Evolutionary conservation across 2,888 invertebrate genomes (phyloP).

Genomic region (Melipona bicolor): DNA sequence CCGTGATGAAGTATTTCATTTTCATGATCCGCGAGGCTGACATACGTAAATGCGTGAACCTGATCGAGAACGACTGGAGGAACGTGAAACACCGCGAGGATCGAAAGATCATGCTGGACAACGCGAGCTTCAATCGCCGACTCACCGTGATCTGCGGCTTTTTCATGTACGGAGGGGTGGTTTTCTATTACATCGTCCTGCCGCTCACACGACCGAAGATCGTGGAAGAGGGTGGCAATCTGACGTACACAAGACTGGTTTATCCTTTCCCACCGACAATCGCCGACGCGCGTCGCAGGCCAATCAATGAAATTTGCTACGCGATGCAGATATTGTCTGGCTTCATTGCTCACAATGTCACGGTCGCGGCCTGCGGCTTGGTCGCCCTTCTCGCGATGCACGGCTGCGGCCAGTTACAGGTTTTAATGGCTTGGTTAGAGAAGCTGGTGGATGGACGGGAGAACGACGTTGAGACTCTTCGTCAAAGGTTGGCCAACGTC

Average conservation of each 20-base stretch:
- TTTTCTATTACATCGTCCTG: conserved; percentile 71
- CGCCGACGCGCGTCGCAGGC: conserved; percentile 69
- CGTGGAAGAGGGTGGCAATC: conserved; percentile 58
- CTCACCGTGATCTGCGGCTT: conserved; percentile 64
- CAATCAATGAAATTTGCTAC: conserved; percentile 75
- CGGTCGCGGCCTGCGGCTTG: conserved; percentile 73
- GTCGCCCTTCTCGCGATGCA: conserved; percentile 75
- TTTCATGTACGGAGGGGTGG: conserved; percentile 71
- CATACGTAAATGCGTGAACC: conserved; percentile 65
- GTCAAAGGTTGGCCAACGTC: conserved; percentile 54
- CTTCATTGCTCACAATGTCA: conserved; percentile 74
- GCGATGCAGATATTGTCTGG: conserved; percentile 71
- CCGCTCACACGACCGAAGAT: conserved; percentile 63
- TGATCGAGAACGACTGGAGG: conserved; percentile 73
- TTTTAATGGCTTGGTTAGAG: conserved; percentile 68
- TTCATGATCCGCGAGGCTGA: conserved; percentile 54
- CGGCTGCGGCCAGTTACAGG: conserved; percentile 76
- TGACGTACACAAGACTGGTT: conserved; percentile 65
- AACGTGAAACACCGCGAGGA: conserved; percentile 58
- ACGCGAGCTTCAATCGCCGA: conserved; percentile 70
- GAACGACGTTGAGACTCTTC: conserved; percentile 15
- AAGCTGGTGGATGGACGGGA: conserved; percentile 47
- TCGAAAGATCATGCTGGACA: conserved; percentile 71
- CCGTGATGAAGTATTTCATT: conserved; percentile 67
- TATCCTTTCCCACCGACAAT: conserved; percentile 72